These are phyloP conservation scores for Achlya flavicornis DNA, from an alignment of 2,888 invertebrate genomes.

Conservation along the genomic window DNA sequence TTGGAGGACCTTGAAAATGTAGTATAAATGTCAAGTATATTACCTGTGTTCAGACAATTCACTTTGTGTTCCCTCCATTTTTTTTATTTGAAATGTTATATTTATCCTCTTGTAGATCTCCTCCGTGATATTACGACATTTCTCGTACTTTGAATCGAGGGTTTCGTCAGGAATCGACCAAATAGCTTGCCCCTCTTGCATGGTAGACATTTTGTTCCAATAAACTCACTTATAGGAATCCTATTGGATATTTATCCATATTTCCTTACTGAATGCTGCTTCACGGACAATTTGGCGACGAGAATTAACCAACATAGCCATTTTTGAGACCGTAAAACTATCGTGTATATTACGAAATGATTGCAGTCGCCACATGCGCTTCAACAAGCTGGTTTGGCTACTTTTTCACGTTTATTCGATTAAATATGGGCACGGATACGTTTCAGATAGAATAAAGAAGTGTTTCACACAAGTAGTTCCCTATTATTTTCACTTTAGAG, in stretches of 20 bases:
- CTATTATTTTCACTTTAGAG: slow-evolving; percentile 28
- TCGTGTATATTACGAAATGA: slow-evolving; percentile 47
- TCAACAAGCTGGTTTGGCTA: not conserved
- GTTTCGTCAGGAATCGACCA: slow-evolving; percentile 60
- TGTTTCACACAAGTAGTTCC: slow-evolving; percentile 34
- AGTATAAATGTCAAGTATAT: slow-evolving; percentile 13
- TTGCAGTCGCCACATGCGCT: slow-evolving; percentile 7
- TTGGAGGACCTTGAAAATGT: not conserved
- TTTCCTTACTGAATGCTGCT: slow-evolving; percentile 41
- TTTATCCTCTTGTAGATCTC: slow-evolving; percentile 80
- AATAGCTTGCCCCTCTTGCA: slow-evolving; percentile 54
- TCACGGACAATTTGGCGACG: slow-evolving; percentile 40
- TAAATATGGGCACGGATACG: not conserved
- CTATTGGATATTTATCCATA: slow-evolving; percentile 50
- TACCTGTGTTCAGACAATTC: slow-evolving; percentile 72
- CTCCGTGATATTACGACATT: slow-evolving; percentile 77
- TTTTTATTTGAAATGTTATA: slow-evolving; percentile 78
- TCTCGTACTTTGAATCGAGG: slow-evolving; percentile 69
- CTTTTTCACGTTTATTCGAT: not conserved
- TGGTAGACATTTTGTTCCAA: slow-evolving; percentile 62
- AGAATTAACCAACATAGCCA: slow-evolving; percentile 55
- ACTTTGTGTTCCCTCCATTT: slow-evolving; percentile 66
- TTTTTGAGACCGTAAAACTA: slow-evolving; percentile 38
- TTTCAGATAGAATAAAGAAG: slow-evolving; percentile 11
- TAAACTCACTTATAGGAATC: slow-evolving; percentile 45